These are phyloP conservation scores for Acipenser transmontanus DNA, from an alignment of 2,797 vertebrate species.

Conservation along the genomic window DNA sequence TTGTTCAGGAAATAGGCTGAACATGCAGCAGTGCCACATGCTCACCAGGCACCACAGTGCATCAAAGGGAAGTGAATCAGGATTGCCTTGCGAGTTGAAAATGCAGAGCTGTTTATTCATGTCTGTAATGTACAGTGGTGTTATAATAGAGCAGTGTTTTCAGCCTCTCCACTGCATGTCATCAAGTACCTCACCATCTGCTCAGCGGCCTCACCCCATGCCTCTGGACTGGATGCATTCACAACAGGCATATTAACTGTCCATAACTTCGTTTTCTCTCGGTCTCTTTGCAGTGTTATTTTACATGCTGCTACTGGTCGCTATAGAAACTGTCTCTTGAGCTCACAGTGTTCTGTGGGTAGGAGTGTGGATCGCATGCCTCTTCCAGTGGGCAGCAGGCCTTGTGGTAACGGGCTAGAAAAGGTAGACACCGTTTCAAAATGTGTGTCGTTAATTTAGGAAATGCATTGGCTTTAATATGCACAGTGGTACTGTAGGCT, in stretches of 20 bases:
- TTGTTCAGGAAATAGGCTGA: no score
- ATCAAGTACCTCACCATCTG: constrained; percentile 21
- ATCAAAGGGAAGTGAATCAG: no score
- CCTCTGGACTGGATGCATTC: constrained; percentile 22
- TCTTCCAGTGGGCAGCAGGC: no score
- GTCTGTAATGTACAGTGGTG: neutral
- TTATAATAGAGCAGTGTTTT: constrained; percentile 13
- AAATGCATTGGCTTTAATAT: no score
- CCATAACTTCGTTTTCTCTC: constrained; percentile 46
- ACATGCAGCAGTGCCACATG: no score
- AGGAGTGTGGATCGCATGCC: constrained; percentile 36
- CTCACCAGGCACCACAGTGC: no score
- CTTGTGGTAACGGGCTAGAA: no score
- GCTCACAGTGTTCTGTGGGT: constrained; percentile 56
- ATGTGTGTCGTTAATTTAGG: no score
- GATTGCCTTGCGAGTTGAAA: neutral
- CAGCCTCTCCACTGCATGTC: constrained; percentile 8
- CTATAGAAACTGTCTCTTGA: constrained; percentile 64
- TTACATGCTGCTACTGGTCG: constrained; percentile 57
- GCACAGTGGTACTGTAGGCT: no score
- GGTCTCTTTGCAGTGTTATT: constrained; percentile 50
- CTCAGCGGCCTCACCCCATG: constrained; percentile 32
- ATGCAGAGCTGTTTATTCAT: constrained; percentile 8
- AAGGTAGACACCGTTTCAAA: no score
- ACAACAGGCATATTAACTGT: constrained; percentile 36